phyloP scores from a whole-genome alignment of 2,888 invertebrate genomes.

The Rotaria socialis region DNA sequence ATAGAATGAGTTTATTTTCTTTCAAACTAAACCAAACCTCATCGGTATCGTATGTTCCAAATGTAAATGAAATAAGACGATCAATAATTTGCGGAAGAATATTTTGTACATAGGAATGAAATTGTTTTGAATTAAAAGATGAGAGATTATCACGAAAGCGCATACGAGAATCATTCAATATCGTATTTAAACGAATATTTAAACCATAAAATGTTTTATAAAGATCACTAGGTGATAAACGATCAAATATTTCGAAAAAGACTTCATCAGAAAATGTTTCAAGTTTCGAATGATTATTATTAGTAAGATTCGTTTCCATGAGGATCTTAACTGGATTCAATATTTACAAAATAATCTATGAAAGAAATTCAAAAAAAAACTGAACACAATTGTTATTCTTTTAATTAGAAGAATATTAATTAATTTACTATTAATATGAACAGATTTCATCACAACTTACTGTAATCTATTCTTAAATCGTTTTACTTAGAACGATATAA shows the following conservation, averaged over 20 bases:
- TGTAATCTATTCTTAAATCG: too few relatives aligned
- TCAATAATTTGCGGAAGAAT: not conserved
- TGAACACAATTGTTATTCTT: too few relatives aligned
- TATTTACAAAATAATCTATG: not conserved
- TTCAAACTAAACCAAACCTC: not conserved
- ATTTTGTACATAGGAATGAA: constrained; percentile 2
- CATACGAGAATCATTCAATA: constrained; percentile 23
- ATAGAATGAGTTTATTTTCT: not conserved
- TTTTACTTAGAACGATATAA: too few relatives aligned
- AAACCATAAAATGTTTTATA: constrained; percentile 4
- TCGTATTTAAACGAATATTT: not conserved
- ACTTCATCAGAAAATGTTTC: constrained; percentile 28
- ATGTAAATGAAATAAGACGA: constrained; percentile 5
- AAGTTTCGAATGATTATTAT: not conserved
- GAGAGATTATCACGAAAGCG: constrained; percentile 3
- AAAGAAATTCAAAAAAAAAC: not conserved
- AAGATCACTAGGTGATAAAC: not conserved
- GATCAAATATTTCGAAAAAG: constrained; percentile 16
- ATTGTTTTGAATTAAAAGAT: not conserved
- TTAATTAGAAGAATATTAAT: too few relatives aligned
- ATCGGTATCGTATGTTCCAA: constrained; percentile 4
- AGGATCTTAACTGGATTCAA: not conserved
- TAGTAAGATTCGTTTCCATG: not conserved
- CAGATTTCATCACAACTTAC: too few relatives aligned
- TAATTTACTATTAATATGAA: too few relatives aligned